These are phyloP conservation scores for Pantala flavescens DNA, from an alignment of 1,140 invertebrate genomes.

Conservation along the genomic window DNA sequence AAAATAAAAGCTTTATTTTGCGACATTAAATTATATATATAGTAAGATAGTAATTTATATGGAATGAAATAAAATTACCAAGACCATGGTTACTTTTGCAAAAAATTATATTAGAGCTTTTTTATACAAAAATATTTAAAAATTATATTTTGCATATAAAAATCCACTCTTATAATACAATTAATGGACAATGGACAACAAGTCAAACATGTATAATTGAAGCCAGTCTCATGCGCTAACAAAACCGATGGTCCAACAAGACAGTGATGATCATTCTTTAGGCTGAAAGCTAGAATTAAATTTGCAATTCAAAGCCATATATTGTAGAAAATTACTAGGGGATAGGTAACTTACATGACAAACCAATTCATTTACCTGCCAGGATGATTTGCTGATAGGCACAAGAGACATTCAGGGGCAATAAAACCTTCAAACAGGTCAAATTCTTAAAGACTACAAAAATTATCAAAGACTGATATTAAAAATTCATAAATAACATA, in stretches of 20 bases:
- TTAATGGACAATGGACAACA: not conserved
- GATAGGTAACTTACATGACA: not conserved
- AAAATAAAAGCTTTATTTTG: too few relatives aligned
- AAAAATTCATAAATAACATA: not conserved
- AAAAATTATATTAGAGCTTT: not conserved
- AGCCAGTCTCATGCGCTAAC: not conserved
- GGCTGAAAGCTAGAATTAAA: not conserved
- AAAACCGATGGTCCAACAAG: not conserved
- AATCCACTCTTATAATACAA: not conserved
- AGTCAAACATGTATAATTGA: not conserved
- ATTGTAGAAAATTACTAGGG: not conserved
- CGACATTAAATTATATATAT: too few relatives aligned
- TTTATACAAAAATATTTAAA: not conserved
- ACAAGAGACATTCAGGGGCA: not conserved
- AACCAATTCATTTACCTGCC: not conserved
- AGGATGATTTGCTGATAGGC: not conserved
- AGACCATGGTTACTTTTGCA: too few relatives aligned
- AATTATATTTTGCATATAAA: not conserved
- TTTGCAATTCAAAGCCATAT: not conserved
- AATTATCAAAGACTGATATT: not conserved
- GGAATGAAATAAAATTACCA: too few relatives aligned
- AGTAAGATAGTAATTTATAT: too few relatives aligned
- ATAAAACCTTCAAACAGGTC: not conserved
- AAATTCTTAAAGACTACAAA: not conserved
- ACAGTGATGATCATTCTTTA: not conserved